phyloP scores from a whole-genome alignment of 92 coral and sea anemone genomes.

The Desmophyllum pertusum region DNA sequence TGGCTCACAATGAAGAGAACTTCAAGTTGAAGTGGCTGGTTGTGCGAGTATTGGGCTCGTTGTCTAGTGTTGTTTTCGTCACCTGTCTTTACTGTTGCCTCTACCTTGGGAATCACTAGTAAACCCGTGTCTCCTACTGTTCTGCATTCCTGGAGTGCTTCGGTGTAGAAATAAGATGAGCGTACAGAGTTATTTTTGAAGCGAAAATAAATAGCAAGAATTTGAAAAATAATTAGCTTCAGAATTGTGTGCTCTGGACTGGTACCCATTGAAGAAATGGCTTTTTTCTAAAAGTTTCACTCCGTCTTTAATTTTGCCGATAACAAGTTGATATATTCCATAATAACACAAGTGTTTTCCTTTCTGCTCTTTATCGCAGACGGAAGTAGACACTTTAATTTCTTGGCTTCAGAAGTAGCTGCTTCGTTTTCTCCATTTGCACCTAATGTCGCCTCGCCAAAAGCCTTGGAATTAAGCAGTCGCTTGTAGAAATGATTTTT shows the following conservation, averaged over 20 bases:
- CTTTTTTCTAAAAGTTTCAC: conserved; percentile 1
- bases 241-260: neutral
- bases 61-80: neutral
- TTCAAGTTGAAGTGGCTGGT: neutral
- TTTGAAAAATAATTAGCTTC: neutral
- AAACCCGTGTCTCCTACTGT: neutral
- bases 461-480: conserved; percentile 19
- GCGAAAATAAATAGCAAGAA: neutral
- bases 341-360: conserved; percentile 38
- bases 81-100: neutral
- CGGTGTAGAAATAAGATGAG: neutral
- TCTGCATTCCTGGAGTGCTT: neutral
- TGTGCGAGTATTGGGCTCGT: neutral
- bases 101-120: neutral
- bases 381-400: neutral
- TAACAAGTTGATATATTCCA: conserved; percentile 4
- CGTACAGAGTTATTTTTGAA: neutral
- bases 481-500: neutral
- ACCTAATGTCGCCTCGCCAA: neutral
- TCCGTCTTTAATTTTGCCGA: conserved; percentile 1
- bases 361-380: neutral
- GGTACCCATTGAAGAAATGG: neutral
- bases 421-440: neutral
- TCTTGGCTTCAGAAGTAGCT: neutral
- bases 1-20: neutral